Evolutionary conservation across 2,888 invertebrate genomes (phyloP).

Genomic region (Yponomeuta malinellus): DNA sequence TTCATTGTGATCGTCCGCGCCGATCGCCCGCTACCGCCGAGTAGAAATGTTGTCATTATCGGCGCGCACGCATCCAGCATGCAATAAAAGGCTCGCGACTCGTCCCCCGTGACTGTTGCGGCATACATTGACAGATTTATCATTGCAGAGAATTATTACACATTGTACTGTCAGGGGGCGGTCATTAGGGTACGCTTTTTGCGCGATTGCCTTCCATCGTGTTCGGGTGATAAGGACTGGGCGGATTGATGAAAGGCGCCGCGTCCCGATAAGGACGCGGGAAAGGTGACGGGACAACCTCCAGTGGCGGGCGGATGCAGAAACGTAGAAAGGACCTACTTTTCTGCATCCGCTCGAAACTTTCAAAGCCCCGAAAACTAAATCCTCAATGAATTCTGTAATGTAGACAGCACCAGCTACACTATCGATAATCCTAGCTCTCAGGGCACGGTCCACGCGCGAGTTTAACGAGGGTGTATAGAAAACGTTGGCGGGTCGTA

Average conservation of each 20-base stretch:
- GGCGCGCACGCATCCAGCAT: slow-evolving; percentile 58
- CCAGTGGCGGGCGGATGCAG: slow-evolving; percentile 35
- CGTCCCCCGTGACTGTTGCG: slow-evolving; percentile 43
- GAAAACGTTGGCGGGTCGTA: slow-evolving; percentile 38
- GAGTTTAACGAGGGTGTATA: slow-evolving; percentile 15
- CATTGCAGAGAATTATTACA: slow-evolving; percentile 35
- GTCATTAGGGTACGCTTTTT: slow-evolving; percentile 26
- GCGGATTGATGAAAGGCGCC: slow-evolving; percentile 28
- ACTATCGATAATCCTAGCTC: slow-evolving; percentile 30
- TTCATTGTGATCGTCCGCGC: slow-evolving; percentile 71
- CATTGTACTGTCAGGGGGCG: slow-evolving; percentile 31
- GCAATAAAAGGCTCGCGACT: slow-evolving; percentile 52
- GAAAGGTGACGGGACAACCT: slow-evolving; percentile 57
- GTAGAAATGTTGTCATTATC: slow-evolving; percentile 72
- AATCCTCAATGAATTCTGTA: slow-evolving; percentile 4
- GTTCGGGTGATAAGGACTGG: slow-evolving; percentile 7
- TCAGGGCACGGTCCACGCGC: slow-evolving; percentile 41
- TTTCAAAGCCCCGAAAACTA: background rate
- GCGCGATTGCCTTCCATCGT: slow-evolving; percentile 13
- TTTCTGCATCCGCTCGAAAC: slow-evolving; percentile 34
- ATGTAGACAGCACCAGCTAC: background rate
- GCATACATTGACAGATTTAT: slow-evolving; percentile 44
- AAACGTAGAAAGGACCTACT: slow-evolving; percentile 28
- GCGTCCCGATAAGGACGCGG: slow-evolving; percentile 43
- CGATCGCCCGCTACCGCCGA: slow-evolving; percentile 64